Base-by-base conservation (phyloP, 2,113 vertebrate species). In the Phaethornis superciliosus region DNA sequence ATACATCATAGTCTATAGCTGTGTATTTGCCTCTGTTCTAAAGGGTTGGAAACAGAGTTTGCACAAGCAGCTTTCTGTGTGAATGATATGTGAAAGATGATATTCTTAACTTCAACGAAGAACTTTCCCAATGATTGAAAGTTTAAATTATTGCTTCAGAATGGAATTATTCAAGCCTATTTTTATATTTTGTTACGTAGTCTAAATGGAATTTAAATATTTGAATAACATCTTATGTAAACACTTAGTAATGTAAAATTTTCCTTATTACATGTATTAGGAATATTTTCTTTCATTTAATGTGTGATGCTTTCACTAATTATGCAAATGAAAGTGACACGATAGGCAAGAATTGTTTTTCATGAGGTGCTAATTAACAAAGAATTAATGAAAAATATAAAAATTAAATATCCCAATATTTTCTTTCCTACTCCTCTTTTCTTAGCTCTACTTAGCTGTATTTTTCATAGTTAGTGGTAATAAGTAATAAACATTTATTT, bases 1-100 rank as follows among this genome's bases (percentile, higher is more conserved):
- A 96, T 98, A 91, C 27, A 97, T 98, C 97, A 96, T 69, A 84
- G 76, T 96, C 95, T 69, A 51, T 28, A 56, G 62, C 88, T 81
- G 26, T 58, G 91, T 21, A 27, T 95, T 94, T 88, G 59, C 90
- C 89, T 95, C 93, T 49, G 56, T 33, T 42, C 81, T 91, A 77
- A 85, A 94, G 91, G 49, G 54, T 62, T 95, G 44, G 26, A 87
- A 77, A 52, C 65, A 52, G 88, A 77, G 81, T 85, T 96, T 81
- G 60, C 46, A 68, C 44, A 78, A 74, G 46, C 24, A 47, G 56
- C 30, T 88, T 67, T 81, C 14, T 64, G 46, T 46, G 23, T 59
- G 44, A 80, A 56, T 70, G 7, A 33, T 78, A 42, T 37, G 17
- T 33, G n/a, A 75, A 84, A 87, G 42, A 51, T 76, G 42, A 51